Evolutionary conservation across 2,888 invertebrate genomes (phyloP), one percentile per base, ranked within the genome.

Genomic region (Phragmatobia fuliginosa): DNA sequence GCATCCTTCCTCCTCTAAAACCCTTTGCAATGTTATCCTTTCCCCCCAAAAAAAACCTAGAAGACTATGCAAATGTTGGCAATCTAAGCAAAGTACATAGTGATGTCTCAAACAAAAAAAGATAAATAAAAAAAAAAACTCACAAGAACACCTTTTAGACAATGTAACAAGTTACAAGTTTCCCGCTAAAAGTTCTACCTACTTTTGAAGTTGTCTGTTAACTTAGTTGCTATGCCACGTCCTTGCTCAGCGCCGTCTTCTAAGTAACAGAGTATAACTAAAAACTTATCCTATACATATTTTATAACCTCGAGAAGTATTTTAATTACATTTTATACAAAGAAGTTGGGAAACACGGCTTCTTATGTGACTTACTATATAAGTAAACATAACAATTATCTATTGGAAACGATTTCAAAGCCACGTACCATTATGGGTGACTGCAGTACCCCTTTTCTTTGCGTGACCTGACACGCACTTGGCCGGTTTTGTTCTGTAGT

Each of bases 111-210:
- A 25, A n/a, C 7, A 10, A n/a, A 25, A n/a, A n/a, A 49, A 52
- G 25, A n/a, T n/a, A 25, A 52, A 11, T 2, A 28, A 11, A 28
- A 25, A 28, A 5, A 2, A 52, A 41, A 41, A 41, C 6, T 60
- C 10, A n/a, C 36, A 2, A 28, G 62, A 38, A 18, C 38, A 10
- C 32, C 59, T 41, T 38, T 38, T 28, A 41, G 16, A 38, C 18
- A 62, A 28, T 38, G 28, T 62, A 28, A 62, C 62, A 18, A 62
- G 62, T 41, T 62, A 16, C 28, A 62, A 62, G 38, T 28, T 56
- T 62, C 18, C 0, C 18, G 10, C 38, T 18, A 4, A 62, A 62
- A 62, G 18, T 62, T 62, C 8, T 21, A 28, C 38, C 18, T 38
- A 21, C 62, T 62, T 62, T 61, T 25, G 21, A 62, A 62, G 21